Evolutionary conservation across 2,113 vertebrate genomes (phyloP), one percentile per base, ranked within the genome.

Genomic region (Takifugu bimaculatus): DNA sequence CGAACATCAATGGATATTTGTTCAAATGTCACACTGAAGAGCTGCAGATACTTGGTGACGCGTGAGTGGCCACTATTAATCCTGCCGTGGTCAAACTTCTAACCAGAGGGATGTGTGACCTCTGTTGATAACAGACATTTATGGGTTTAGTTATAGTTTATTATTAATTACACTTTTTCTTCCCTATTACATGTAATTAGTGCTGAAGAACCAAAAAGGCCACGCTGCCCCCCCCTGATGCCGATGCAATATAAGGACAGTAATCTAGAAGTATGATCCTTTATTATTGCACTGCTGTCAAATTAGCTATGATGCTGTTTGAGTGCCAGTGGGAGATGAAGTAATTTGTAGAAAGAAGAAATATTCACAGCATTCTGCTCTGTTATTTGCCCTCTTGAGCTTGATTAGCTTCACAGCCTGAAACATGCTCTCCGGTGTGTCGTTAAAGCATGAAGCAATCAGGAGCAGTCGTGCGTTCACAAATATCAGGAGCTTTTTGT

Each of bases 361-460:
- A 75, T 60, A 58, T 14, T 14, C 6, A 13, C 50, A 68, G 51
- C 54, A 49, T 66, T 72, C 35, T 57, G 39, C 53, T 43, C 50
- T 28, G 55, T 73, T 63, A 65, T 75, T 75, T 71, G 50, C 35
- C 49, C 49, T 60, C 28, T 47, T 39, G 42, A 35, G 14, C 35
- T 68, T 15, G 27, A 71, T 71, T 59, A 59, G 50, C 49, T 50
- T 12, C 26, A 39, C 53, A 68, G 51, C 68, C 58, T 78, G 55
- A 78, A 45, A 70, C 25, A 57, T 49, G 66, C 63, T 54, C 65
- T 70, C 13, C 4, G 20, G 70, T 39, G 20, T 26, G 50, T 64
- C 60, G 52, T 13, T 52, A 56, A 42, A 55, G 54, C 50, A 54
- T 14, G 26, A 54, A 71, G 52, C 39, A 62, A 68, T 72, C 35